A percentile compares a stretch with the other conserved stretches of the same genome.
phyloP scores from a whole-genome alignment of 2,888 invertebrate genomes.

The Embidobia sp. region DNA sequence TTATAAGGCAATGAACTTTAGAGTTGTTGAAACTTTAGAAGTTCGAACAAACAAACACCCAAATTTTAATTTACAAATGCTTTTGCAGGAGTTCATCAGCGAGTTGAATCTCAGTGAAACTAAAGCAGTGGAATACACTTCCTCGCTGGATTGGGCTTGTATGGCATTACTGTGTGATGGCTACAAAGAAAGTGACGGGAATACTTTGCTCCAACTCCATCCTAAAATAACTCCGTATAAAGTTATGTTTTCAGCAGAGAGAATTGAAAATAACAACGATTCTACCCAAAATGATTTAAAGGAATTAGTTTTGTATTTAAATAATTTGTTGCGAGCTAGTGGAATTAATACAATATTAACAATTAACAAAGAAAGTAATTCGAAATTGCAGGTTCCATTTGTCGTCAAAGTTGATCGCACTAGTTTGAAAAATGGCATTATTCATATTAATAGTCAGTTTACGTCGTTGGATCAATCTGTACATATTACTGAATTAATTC shows the following conservation, averaged over 20 bases:
- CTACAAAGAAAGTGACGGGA: slow-evolving; percentile 67
- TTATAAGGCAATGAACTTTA: too few species aligned
- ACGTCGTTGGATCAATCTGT: slow-evolving; percentile 80
- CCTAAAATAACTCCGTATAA: slow-evolving; percentile 90
- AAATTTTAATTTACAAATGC: not conserved
- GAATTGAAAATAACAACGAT: slow-evolving; percentile 78
- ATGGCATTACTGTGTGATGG: slow-evolving; percentile 77
- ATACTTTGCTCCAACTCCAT: slow-evolving; percentile 84
- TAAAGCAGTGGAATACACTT: slow-evolving; percentile 74
- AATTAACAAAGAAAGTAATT: slow-evolving; percentile 70
- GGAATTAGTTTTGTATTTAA: slow-evolving; percentile 84
- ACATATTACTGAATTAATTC: slow-evolving; percentile 74
- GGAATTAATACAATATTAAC: slow-evolving; percentile 75
- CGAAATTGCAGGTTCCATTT: slow-evolving; percentile 85
- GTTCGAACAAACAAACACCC: too few species aligned
- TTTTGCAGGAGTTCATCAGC: slow-evolving; percentile 35
- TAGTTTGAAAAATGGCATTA: slow-evolving; percentile 88
- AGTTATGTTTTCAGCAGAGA: slow-evolving; percentile 84
- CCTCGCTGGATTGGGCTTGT: slow-evolving; percentile 78
- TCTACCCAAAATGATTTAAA: slow-evolving; percentile 81
- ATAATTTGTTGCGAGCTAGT: slow-evolving; percentile 82
- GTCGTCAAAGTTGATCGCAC: slow-evolving; percentile 86
- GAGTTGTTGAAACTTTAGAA: too few species aligned
- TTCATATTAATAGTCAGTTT: slow-evolving; percentile 83
- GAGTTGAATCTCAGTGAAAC: slow-evolving; percentile 48